Conservation (phyloP, 92 coral and sea anemone genomes). For the Porites rus region DNA sequence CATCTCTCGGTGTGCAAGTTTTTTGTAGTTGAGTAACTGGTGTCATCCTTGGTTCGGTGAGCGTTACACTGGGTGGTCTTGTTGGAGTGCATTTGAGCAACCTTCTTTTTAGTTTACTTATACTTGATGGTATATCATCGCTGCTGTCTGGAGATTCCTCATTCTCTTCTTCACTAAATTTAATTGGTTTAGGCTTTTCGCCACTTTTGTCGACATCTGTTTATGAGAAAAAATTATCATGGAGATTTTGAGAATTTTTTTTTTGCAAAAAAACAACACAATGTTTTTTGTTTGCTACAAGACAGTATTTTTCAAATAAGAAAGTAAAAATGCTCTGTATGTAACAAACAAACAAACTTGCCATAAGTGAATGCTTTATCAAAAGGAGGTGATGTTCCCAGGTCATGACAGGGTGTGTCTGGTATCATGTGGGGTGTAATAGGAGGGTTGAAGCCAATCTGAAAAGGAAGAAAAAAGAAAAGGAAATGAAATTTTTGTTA, state of each 20-base stretch:
- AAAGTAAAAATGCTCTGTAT: background rate
- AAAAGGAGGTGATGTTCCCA: background rate
- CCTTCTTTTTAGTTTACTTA: slow-evolving; percentile 30
- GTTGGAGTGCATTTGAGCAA: slow-evolving; percentile 30
- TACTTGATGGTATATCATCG: slow-evolving; percentile 40
- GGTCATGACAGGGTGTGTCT: slow-evolving; percentile 38
- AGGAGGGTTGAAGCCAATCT: slow-evolving; percentile 5
- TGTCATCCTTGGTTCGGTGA: slow-evolving; percentile 19
- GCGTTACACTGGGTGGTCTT: slow-evolving; percentile 5
- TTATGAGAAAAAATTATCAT: background rate
- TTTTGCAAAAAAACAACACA: too few relatives aligned
- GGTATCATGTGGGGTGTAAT: slow-evolving; percentile 44
- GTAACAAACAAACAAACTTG: background rate
- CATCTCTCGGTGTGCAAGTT: slow-evolving; percentile 35
- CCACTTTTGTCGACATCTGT: slow-evolving; percentile 1
- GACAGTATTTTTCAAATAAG: too few relatives aligned
- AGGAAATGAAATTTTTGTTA: background rate
- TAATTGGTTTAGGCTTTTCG: background rate
- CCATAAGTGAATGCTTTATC: slow-evolving; percentile 14
- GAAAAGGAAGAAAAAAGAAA: background rate
- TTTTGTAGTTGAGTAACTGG: slow-evolving; percentile 2
- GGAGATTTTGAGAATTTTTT: background rate
- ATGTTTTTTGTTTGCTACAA: too few relatives aligned
- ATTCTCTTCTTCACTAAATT: background rate
- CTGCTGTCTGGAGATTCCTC: slow-evolving; percentile 21